Percentiles rank a stretch among this genome's conserved stretches.
Conservation (phyloP, 2,888 invertebrate genomes). For the Athripsodes cinereus region DNA sequence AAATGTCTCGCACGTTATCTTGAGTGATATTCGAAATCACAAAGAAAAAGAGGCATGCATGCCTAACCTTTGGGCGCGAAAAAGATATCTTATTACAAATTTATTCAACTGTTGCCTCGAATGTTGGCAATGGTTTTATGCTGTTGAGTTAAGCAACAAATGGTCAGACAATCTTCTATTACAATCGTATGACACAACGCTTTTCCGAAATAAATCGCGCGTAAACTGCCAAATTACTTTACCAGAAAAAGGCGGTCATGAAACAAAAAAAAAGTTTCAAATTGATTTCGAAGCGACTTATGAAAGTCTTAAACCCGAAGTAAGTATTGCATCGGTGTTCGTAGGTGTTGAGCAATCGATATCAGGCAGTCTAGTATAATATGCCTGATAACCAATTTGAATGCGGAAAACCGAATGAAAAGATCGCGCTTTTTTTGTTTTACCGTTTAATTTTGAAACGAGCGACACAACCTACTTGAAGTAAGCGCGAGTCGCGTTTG, state of each 20-base stretch:
- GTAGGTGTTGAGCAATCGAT: too few species aligned
- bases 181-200: constrained; percentile 5
- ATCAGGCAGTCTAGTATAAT: too few species aligned
- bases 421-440: constrained; percentile 14
- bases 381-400: not conserved
- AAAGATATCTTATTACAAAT: not conserved
- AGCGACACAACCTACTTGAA: constrained; percentile 12
- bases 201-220: constrained; percentile 3
- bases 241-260: constrained; percentile 7
- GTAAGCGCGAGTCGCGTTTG: constrained; percentile 13
- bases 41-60: too few species aligned
- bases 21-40: too few species aligned
- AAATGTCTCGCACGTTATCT: too few species aligned
- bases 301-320: not conserved
- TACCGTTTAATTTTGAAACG: not conserved
- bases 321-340: not conserved
- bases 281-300: not conserved
- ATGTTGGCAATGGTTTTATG: constrained; percentile 11
- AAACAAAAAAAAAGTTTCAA: constrained; percentile 6
- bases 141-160: constrained; percentile 21
- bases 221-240: constrained; percentile 1
- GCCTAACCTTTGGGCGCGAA: not conserved
- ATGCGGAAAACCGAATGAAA: constrained; percentile 5
- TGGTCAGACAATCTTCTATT: constrained; percentile 12
- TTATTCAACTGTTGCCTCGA: constrained; percentile 10